Percentiles rank a stretch among this genome's conserved stretches.
Evolutionary conservation across 2,888 invertebrate genomes (phyloP).

Genomic region (Caenorhabditis zanzibari): DNA sequence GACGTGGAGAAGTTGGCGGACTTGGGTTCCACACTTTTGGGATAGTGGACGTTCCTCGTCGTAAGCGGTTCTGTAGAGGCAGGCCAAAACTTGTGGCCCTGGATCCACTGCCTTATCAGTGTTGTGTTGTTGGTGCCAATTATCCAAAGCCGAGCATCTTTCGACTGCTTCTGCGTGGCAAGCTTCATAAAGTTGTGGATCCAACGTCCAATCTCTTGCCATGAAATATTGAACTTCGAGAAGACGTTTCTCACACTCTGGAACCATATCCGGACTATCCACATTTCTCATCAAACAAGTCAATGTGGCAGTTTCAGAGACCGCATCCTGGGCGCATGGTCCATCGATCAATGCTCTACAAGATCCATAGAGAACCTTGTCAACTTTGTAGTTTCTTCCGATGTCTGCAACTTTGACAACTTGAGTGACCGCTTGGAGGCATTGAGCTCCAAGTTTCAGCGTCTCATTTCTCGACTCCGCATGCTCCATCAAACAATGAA

Average conservation of each 20-base stretch:
- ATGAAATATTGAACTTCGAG: constrained; percentile 96
- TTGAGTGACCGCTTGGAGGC: constrained; percentile 73
- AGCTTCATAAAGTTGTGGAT: constrained; percentile 91
- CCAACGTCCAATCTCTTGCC: constrained; percentile 94
- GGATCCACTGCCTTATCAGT: constrained; percentile 87
- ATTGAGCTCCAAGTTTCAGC: constrained; percentile 75
- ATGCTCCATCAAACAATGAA: constrained; percentile 92
- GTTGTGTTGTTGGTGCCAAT: constrained; percentile 80
- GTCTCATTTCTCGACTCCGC: constrained; percentile 79
- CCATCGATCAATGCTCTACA: constrained; percentile 80
- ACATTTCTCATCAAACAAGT: constrained; percentile 94
- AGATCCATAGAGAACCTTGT: constrained; percentile 85
- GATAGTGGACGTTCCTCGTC: constrained; percentile 84
- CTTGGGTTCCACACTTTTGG: constrained; percentile 87
- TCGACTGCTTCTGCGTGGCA: constrained; percentile 91
- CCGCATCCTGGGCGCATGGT: constrained; percentile 83
- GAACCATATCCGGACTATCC: constrained; percentile 90
- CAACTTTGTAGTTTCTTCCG: constrained; percentile 96
- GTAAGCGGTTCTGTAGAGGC: constrained; percentile 89
- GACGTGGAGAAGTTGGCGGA: constrained; percentile 94
- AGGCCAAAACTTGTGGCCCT: constrained; percentile 92
- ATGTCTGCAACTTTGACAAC: constrained; percentile 87
- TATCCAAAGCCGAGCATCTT: constrained; percentile 76
- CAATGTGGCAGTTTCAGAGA: constrained; percentile 86
- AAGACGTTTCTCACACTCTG: constrained; percentile 93